These are phyloP conservation scores for Poecilobothrus nobilitatus DNA, from an alignment of 2,888 invertebrate genomes.

Conservation along the genomic window DNA sequence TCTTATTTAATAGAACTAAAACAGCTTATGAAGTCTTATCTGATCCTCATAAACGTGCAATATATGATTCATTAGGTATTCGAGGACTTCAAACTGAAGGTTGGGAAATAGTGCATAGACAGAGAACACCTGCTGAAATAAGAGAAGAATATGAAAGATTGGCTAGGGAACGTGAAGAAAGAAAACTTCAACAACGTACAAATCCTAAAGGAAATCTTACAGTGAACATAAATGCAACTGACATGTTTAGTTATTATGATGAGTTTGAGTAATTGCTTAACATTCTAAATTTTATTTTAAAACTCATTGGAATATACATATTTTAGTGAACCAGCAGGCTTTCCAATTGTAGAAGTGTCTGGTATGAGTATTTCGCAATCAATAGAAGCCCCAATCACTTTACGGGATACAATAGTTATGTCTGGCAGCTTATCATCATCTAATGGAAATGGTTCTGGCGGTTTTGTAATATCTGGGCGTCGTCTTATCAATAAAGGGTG, in stretches of 20 bases:
- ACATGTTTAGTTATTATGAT: constrained; percentile 79
- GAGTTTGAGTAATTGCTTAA: constrained; percentile 49
- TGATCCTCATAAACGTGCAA: constrained; percentile 88
- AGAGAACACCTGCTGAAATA: constrained; percentile 90
- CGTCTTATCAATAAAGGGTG: constrained; percentile 75
- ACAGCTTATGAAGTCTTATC: constrained; percentile 91
- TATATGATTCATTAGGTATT: constrained; percentile 84
- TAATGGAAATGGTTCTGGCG: constrained; percentile 69
- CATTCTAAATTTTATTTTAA: constrained; percentile 15
- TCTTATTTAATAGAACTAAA: constrained; percentile 86
- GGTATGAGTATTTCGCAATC: constrained; percentile 89
- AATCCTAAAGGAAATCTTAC: constrained; percentile 86
- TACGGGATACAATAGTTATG: constrained; percentile 74
- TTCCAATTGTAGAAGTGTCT: constrained; percentile 81
- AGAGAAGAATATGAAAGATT: constrained; percentile 91
- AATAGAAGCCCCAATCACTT: constrained; percentile 84
- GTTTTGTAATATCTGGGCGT: constrained; percentile 67
- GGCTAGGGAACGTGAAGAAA: constrained; percentile 76
- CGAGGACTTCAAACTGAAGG: constrained; percentile 89
- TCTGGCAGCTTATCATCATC: constrained; percentile 75
- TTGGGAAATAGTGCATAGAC: constrained; percentile 88
- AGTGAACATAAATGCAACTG: constrained; percentile 85
- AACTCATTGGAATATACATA: constrained; percentile 35
- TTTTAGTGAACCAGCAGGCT: constrained; percentile 42
- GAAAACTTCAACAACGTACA: constrained; percentile 77